A percentile compares a stretch with the other conserved stretches of the same genome.
Conservation (phyloP, 1,140 invertebrate species). For the Dryas iulia region DNA sequence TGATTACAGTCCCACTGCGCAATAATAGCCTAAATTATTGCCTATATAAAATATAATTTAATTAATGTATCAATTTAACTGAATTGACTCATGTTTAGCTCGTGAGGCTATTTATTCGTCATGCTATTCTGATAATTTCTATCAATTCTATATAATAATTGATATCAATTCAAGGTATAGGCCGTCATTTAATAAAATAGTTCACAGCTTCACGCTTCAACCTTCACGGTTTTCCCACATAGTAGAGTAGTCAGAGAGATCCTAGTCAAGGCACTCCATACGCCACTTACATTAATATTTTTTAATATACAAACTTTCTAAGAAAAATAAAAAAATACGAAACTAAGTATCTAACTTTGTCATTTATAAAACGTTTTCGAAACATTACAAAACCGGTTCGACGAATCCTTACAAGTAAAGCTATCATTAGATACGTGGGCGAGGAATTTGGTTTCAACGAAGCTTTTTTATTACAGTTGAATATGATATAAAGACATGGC, state of each 20-base stretch:
- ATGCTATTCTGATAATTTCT: not conserved
- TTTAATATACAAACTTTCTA: not conserved
- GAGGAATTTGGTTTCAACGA: not conserved
- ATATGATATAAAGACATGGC: not conserved
- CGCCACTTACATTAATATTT: no score
- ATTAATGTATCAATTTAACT: no score
- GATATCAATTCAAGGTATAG: not conserved
- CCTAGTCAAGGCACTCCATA: no score
- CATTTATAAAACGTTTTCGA: not conserved
- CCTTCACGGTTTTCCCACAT: no score
- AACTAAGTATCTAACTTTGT: not conserved
- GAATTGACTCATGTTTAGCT: not conserved
- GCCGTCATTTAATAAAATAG: no score
- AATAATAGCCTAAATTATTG: no score
- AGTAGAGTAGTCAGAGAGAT: no score
- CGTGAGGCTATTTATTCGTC: not conserved
- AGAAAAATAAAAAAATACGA: not conserved
- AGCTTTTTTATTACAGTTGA: not conserved
- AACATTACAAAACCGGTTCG: not conserved
- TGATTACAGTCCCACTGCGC: no score
- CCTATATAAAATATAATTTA: no score
- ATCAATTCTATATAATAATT: not conserved
- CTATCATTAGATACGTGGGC: not conserved
- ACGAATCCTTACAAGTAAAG: slow-evolving; percentile 2
- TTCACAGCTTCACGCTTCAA: no score